Evolutionary conservation across 2,797 vertebrate genomes (phyloP).

Genomic region (Fratercula arctica): DNA sequence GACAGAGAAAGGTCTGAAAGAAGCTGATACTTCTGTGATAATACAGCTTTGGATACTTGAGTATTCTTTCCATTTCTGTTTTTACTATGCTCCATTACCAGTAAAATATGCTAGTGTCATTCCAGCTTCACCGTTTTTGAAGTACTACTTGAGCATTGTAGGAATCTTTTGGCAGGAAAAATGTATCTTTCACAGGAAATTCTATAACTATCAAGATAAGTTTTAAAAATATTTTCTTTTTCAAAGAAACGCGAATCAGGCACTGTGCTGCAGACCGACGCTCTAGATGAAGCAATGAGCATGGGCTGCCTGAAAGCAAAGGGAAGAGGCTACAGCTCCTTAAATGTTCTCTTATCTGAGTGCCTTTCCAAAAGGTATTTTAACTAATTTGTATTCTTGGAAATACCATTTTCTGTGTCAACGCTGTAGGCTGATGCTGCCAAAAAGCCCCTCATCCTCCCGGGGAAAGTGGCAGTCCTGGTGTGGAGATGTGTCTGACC

Average conservation of each 20-base stretch:
- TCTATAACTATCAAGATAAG: slow-evolving; percentile 63
- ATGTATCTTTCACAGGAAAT: slow-evolving; percentile 61
- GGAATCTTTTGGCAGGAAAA: slow-evolving; percentile 65
- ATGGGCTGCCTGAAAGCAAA: not conserved
- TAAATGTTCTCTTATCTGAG: slow-evolving; percentile 6
- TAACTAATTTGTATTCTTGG: not conserved
- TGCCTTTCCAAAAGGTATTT: slow-evolving; percentile 12
- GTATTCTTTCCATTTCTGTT: slow-evolving; percentile 48
- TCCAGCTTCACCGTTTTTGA: slow-evolving; percentile 58
- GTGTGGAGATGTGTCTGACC: not conserved
- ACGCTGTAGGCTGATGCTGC: not conserved
- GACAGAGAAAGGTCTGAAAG: not conserved
- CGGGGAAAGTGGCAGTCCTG: not conserved
- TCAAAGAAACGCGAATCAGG: slow-evolving; percentile 23
- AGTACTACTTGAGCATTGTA: slow-evolving; percentile 49
- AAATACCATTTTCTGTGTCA: not conserved
- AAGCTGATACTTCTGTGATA: slow-evolving; percentile 34
- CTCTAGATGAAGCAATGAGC: slow-evolving; percentile 20
- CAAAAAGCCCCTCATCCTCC: not conserved
- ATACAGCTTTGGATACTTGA: not conserved
- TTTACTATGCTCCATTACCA: slow-evolving; percentile 61
- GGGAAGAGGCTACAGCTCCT: slow-evolving; percentile 1
- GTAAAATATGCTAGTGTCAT: slow-evolving; percentile 48
- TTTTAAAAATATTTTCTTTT: slow-evolving; percentile 51
- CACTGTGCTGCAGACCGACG: slow-evolving; percentile 12